A percentile compares a stretch with the other conserved stretches of the same genome.
Evolutionary conservation across 1,140 invertebrate genomes (phyloP).

Genomic region (Oryctes rhinoceros): DNA sequence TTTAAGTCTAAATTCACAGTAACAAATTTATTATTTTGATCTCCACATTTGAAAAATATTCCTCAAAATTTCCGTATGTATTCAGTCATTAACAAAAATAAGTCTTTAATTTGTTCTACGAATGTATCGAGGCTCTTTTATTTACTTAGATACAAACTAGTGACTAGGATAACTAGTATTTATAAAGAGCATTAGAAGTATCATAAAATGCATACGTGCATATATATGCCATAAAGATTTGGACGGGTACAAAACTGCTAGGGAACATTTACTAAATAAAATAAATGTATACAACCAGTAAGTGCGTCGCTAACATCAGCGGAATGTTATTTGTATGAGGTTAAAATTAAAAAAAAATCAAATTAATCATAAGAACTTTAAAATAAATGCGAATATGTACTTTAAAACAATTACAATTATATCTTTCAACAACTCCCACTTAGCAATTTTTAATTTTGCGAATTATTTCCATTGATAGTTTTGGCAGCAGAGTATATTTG

Average conservation of each 20-base stretch:
- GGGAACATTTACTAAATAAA: not conserved
- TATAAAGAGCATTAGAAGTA: not conserved
- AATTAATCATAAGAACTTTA: too few relatives aligned
- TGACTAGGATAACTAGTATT: slow-evolving; percentile 7
- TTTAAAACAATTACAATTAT: too few relatives aligned
- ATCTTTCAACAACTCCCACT: too few relatives aligned
- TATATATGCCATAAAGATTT: not conserved
- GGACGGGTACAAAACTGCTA: slow-evolving; percentile 1
- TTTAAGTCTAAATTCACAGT: slow-evolving; percentile 43
- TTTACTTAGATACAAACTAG: slow-evolving; percentile 16
- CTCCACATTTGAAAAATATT: slow-evolving; percentile 32
- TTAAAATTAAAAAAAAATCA: too few relatives aligned
- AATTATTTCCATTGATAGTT: too few relatives aligned
- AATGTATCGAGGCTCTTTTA: slow-evolving; percentile 5
- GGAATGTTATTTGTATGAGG: too few relatives aligned
- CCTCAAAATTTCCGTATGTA: slow-evolving; percentile 32
- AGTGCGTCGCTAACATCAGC: too few relatives aligned
- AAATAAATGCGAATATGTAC: too few relatives aligned
- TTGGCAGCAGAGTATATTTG: too few relatives aligned
- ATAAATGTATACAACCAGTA: too few relatives aligned
- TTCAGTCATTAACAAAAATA: slow-evolving; percentile 24
- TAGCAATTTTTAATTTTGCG: too few relatives aligned
- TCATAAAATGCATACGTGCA: not conserved
- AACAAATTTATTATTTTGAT: slow-evolving; percentile 32
- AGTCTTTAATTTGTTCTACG: slow-evolving; percentile 21